Evolutionary conservation across 2,797 vertebrate genomes (phyloP).

Genomic region (Rhinella marina): DNA sequence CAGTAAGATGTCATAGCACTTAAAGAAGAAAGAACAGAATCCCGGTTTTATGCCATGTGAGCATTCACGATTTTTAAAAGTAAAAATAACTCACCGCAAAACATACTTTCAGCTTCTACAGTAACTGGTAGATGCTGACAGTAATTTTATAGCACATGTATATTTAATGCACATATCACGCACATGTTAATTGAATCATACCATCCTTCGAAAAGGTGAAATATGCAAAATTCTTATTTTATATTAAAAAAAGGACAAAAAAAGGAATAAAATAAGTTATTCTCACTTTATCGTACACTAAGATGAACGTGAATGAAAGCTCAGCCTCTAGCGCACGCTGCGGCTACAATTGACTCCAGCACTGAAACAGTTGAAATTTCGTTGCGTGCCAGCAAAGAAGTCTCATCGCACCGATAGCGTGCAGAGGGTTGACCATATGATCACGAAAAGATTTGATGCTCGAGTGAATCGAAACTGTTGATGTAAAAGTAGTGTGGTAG

Average conservation of each 20-base stretch:
- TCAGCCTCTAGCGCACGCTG: not conserved
- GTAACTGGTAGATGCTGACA: not conserved
- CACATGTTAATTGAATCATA: not conserved
- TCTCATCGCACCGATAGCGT: constrained; percentile 58
- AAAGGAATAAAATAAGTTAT: not conserved
- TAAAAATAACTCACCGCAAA: not conserved
- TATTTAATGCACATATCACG: not conserved
- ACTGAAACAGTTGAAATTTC: constrained; percentile 54
- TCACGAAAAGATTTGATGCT: constrained; percentile 65
- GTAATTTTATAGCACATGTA: not conserved
- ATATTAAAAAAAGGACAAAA: not conserved
- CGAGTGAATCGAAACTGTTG: constrained; percentile 31
- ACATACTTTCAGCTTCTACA: not conserved
- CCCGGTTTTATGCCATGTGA: not conserved
- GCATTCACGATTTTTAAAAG: not conserved
- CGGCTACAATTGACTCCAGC: constrained; percentile 17
- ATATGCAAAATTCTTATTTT: not conserved
- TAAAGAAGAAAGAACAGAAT: not conserved
- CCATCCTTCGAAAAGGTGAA: not conserved
- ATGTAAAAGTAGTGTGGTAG: constrained; percentile 57
- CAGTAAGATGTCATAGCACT: not conserved
- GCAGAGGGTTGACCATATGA: constrained; percentile 60
- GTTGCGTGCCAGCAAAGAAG: constrained; percentile 19
- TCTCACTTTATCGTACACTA: not conserved
- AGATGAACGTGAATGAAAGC: not conserved